phyloP scores from a whole-genome alignment of 2,888 invertebrate genomes.

The Alsophila aescularia region DNA sequence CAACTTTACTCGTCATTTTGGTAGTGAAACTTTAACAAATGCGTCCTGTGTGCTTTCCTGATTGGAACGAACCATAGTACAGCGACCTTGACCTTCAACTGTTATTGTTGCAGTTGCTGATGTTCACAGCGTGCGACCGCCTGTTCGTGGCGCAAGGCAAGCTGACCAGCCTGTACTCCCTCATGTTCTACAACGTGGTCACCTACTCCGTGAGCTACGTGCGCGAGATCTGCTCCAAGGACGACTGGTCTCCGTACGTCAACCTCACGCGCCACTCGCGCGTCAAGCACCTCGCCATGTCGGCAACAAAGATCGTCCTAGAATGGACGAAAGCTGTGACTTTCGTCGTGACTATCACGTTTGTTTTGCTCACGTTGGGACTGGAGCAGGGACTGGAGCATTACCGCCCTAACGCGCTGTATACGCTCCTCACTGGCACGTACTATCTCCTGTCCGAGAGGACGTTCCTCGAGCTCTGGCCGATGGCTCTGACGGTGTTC shows the following conservation, averaged over 20 bases:
- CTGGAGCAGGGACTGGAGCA: conserved; percentile 90
- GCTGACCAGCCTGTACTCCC: conserved; percentile 89
- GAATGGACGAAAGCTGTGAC: conserved; percentile 93
- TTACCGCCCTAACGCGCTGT: conserved; percentile 88
- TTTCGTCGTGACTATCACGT: conserved; percentile 90
- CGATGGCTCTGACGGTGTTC: conserved; percentile 82
- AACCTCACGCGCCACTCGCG: conserved; percentile 89
- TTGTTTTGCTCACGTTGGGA: conserved; percentile 89
- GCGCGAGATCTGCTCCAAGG: conserved; percentile 88
- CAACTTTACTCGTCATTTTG: too few species aligned
- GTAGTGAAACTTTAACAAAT: too few species aligned
- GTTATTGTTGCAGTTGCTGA: conserved; percentile 83
- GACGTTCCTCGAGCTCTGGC: conserved; percentile 88
- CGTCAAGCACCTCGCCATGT: conserved; percentile 91
- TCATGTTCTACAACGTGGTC: conserved; percentile 93
- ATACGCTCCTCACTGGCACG: conserved; percentile 86
- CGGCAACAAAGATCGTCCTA: conserved; percentile 91
- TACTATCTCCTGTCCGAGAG: conserved; percentile 90
- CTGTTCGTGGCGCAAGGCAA: conserved; percentile 84
- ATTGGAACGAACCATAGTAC: not conserved
- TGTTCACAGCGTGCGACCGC: conserved; percentile 89
- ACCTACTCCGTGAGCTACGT: conserved; percentile 91
- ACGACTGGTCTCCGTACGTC: conserved; percentile 91
- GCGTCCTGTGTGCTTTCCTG: too few species aligned
- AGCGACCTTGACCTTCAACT: too few species aligned